phyloP scores from a whole-genome alignment of 2,113 vertebrate genomes.

The Calcarius ornatus region DNA sequence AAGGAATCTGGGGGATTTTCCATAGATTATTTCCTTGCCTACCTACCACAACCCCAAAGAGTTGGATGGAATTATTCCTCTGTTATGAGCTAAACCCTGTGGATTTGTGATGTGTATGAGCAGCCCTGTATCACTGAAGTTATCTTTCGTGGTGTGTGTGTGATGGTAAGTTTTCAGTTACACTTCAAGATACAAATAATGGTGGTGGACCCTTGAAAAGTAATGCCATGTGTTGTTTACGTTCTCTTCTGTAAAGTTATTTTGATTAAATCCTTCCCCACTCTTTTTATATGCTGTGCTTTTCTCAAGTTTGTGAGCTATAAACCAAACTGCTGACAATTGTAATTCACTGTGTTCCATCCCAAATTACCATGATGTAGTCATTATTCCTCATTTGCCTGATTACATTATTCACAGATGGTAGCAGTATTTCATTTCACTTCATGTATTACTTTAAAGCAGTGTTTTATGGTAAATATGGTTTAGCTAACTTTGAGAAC shows the following conservation, averaged over 20 bases:
- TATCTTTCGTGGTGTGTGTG: fast-evolving
- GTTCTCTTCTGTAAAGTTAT: neutral
- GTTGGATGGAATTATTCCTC: neutral
- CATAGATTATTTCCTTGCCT: neutral
- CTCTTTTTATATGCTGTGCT: neutral
- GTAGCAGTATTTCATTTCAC: constrained; percentile 6
- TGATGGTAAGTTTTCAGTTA: neutral
- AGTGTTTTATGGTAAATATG: neutral
- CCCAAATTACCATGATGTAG: constrained; percentile 38
- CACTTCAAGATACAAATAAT: neutral
- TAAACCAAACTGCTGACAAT: constrained; percentile 55
- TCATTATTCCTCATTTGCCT: constrained; percentile 53
- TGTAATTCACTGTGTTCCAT: constrained; percentile 40
- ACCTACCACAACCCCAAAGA: neutral
- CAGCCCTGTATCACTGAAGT: neutral
- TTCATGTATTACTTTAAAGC: neutral
- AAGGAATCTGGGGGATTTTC: neutral
- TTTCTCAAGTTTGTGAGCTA: constrained; percentile 23
- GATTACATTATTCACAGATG: constrained; percentile 60
- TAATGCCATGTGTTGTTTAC: neutral
- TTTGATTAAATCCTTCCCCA: constrained; percentile 30
- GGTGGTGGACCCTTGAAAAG: neutral
- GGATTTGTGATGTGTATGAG: neutral
- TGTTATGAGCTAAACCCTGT: neutral
- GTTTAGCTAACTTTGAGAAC: neutral